A percentile compares a stretch with the other conserved stretches of the same genome.
phyloP scores from a whole-genome alignment of 2,888 invertebrate genomes.

The Chloromyia formosa region DNA sequence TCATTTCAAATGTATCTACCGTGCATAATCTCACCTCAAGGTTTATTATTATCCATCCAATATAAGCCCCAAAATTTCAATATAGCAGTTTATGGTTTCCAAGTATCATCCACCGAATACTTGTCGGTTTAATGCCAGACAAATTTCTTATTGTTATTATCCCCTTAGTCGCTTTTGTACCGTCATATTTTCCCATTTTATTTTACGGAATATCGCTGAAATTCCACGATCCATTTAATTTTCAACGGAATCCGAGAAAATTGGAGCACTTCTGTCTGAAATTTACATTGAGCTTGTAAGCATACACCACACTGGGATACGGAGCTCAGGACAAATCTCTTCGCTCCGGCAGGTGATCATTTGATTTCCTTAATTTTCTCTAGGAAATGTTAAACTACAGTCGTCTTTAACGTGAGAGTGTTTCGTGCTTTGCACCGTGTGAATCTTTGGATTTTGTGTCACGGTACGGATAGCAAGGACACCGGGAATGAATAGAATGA shows the following conservation, averaged over 20 bases:
- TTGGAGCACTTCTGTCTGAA: conserved; percentile 8
- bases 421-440: no score
- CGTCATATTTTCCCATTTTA: not conserved
- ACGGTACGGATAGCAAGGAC: not conserved
- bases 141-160: conserved; percentile 10
- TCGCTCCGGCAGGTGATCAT: conserved; percentile 4
- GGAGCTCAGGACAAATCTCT: not conserved
- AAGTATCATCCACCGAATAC: not conserved
- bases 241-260: conserved; percentile 5
- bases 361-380: conserved; percentile 11
- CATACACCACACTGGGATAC: not conserved
- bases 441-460: no score
- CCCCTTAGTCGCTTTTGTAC: not conserved
- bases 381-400: not conserved
- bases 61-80: not conserved
- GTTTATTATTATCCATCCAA: conserved; percentile 6
- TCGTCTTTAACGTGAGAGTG: not conserved
- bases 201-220: not conserved
- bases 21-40: not conserved
- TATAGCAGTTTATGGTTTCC: not conserved
- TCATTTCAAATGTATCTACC: not conserved
- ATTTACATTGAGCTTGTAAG: not conserved
- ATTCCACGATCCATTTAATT: conserved; percentile 17
- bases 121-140: not conserved
- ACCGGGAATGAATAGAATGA: not conserved